phyloP scores from a whole-genome alignment of 2,888 invertebrate genomes.

The Nephrotoma appendiculata region DNA sequence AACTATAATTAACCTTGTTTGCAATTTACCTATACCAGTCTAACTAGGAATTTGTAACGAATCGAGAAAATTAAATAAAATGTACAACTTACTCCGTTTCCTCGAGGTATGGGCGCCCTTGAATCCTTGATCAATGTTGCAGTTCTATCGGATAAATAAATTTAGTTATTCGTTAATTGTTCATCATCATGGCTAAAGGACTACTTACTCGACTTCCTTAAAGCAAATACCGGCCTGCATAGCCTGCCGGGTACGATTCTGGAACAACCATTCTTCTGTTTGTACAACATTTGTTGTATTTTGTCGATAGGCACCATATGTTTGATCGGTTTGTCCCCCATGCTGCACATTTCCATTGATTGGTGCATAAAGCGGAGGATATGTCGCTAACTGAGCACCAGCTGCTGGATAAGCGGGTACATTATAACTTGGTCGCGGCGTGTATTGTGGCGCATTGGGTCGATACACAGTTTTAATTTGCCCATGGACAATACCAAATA shows the following conservation, averaged over 20 bases:
- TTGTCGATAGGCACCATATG: constrained; percentile 5
- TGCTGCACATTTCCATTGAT: background rate
- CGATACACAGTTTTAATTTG: background rate
- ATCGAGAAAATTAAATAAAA: background rate
- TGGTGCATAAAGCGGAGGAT: background rate
- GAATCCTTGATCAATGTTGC: constrained; percentile 20
- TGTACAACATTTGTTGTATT: constrained; percentile 21
- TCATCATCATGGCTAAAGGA: background rate
- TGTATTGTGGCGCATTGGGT: background rate
- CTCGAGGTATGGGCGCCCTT: constrained; percentile 15
- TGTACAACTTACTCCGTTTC: constrained; percentile 10
- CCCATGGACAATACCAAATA: background rate
- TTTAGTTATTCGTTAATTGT: background rate
- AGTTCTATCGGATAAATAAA: constrained; percentile 19
- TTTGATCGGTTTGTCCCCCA: background rate
- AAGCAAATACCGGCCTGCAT: constrained; percentile 28
- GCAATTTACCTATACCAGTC: background rate
- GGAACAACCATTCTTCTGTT: constrained; percentile 22
- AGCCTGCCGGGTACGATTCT: constrained; percentile 27
- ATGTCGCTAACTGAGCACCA: background rate
- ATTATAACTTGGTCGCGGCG: background rate
- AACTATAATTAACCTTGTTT: background rate
- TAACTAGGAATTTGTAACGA: background rate
- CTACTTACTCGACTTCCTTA: constrained; percentile 32
- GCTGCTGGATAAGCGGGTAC: background rate